phyloP scores from a whole-genome alignment of 2,888 invertebrate species.

The Bombylius discolor region DNA sequence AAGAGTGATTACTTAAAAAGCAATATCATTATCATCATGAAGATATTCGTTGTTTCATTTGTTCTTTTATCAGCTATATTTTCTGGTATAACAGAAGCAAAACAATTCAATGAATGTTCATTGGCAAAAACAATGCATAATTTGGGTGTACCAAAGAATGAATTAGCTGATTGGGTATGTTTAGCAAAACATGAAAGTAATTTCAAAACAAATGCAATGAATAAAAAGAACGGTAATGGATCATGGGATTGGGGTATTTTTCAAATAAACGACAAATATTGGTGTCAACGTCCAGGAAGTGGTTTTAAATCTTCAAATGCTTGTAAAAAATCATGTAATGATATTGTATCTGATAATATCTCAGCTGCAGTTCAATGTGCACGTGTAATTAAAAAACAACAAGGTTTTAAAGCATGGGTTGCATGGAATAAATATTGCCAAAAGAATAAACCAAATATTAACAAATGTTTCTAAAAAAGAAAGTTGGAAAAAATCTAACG shows the following conservation, averaged over 20 bases:
- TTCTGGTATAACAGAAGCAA: slow-evolving; percentile 9
- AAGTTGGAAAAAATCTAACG: not conserved
- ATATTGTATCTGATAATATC: slow-evolving; percentile 29
- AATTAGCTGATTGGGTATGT: slow-evolving; percentile 27
- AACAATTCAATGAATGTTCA: slow-evolving; percentile 23
- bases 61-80: too few relatives aligned
- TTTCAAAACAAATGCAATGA: slow-evolving; percentile 37
- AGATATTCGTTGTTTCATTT: too few relatives aligned
- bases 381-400: slow-evolving; percentile 13
- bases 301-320: slow-evolving; percentile 23
- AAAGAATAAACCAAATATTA: not conserved
- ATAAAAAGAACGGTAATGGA: slow-evolving; percentile 39
- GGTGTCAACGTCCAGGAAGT: slow-evolving; percentile 26
- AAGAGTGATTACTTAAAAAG: too few relatives aligned
- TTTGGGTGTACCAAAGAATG: slow-evolving; percentile 26
- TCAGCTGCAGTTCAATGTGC: slow-evolving; percentile 18
- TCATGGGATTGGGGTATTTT: slow-evolving; percentile 35
- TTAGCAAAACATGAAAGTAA: slow-evolving; percentile 29
- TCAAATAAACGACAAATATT: slow-evolving; percentile 34
- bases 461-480: not conserved
- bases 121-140: slow-evolving; percentile 29
- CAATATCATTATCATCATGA: too few relatives aligned
- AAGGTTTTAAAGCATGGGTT: slow-evolving; percentile 19
- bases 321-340: slow-evolving; percentile 28
- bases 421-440: slow-evolving; percentile 16